Evolutionary conservation across 1,140 invertebrate genomes (phyloP).

Genomic region (Rhopalosiphum maidis): DNA sequence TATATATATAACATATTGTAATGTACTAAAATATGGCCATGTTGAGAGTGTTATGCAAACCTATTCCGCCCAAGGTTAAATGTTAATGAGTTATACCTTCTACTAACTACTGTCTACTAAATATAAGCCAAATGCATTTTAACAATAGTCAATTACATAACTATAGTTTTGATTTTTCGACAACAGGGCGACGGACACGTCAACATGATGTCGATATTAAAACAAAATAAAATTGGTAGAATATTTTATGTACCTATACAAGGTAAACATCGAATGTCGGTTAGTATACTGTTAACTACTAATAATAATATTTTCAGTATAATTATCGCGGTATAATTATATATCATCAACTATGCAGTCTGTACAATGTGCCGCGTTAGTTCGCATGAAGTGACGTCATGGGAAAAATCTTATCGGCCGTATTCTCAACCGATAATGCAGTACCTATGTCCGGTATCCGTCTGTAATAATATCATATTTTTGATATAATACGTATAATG

Average conservation of each 20-base stretch:
- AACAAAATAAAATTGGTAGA: conserved; percentile 21
- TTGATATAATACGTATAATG: neutral
- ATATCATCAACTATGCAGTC: neutral
- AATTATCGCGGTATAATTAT: neutral
- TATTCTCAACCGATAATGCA: neutral
- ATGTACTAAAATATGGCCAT: neutral
- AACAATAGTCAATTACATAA: conserved; percentile 34
- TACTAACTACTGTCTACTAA: conserved; percentile 17
- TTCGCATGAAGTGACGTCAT: neutral
- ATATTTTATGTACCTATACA: neutral
- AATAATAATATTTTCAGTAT: neutral
- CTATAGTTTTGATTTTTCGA: neutral
- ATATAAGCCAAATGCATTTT: conserved; percentile 43
- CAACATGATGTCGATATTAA: neutral
- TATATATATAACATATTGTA: neutral
- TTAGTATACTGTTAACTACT: neutral
- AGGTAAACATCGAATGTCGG: neutral
- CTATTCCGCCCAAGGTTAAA: conserved; percentile 45
- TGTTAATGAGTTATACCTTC: conserved; percentile 36
- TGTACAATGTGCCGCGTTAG: neutral
- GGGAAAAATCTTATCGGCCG: neutral
- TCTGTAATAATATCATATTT: neutral
- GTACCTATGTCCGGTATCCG: conserved; percentile 22
- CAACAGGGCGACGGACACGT: neutral
- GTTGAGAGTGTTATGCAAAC: neutral